Evolutionary conservation across 2,888 invertebrate genomes (phyloP).

Genomic region (Ferdinandea cuprea): DNA sequence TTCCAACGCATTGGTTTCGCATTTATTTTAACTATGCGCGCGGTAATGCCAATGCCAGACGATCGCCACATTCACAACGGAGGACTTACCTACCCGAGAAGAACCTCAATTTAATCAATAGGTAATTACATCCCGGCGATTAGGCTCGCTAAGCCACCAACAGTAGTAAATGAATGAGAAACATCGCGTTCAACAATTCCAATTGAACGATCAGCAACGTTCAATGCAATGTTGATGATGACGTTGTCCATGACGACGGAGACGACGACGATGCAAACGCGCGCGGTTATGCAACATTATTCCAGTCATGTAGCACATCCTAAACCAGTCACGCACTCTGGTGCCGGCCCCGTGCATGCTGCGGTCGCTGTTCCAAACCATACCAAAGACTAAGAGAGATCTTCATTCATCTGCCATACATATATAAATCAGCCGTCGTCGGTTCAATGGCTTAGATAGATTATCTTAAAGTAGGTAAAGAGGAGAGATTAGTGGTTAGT

Average conservation of each 20-base stretch:
- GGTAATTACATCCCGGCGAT: constrained; percentile 72
- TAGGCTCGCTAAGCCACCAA: constrained; percentile 72
- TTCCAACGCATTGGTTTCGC: constrained; percentile 62
- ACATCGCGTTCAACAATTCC: constrained; percentile 75
- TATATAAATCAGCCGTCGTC: constrained; percentile 59
- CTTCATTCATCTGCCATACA: constrained; percentile 69
- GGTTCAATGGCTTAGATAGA: constrained; percentile 67
- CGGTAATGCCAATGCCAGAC: constrained; percentile 53
- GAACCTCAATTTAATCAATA: constrained; percentile 73
- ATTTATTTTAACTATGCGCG: constrained; percentile 61
- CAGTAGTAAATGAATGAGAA: constrained; percentile 75
- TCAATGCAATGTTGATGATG: constrained; percentile 60
- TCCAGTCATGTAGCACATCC: constrained; percentile 73
- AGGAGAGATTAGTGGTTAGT: constrained; percentile 61
- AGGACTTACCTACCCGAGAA: constrained; percentile 60
- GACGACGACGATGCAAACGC: constrained; percentile 68
- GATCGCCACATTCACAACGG: constrained; percentile 34
- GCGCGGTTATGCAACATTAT: constrained; percentile 73
- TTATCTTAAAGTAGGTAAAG: constrained; percentile 62
- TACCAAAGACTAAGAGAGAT: constrained; percentile 58
- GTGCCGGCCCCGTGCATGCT: constrained; percentile 52
- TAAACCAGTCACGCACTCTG: constrained; percentile 74
- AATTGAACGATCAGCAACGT: constrained; percentile 74
- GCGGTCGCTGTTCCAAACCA: constrained; percentile 50
- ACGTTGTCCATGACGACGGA: constrained; percentile 36